These are phyloP conservation scores for Tetropium fuscum DNA, from an alignment of 2,888 invertebrate species.

Conservation along the genomic window DNA sequence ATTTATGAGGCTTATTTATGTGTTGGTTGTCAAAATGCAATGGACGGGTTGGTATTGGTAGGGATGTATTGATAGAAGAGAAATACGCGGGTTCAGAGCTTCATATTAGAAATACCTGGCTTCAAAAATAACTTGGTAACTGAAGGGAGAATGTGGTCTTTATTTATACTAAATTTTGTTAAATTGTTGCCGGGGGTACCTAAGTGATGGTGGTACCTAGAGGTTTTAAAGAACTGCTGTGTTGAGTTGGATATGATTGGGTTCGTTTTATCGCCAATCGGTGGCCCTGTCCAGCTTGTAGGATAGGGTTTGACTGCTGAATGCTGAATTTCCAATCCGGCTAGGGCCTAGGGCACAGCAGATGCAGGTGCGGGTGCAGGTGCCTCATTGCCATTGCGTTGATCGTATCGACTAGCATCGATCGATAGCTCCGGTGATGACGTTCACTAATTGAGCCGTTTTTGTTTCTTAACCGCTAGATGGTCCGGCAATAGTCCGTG, in stretches of 20 bases:
- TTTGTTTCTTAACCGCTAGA: constrained; percentile 70
- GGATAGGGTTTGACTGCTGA: constrained; percentile 63
- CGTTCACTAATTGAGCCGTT: constrained; percentile 60
- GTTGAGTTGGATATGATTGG: constrained; percentile 28
- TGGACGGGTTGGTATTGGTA: no score
- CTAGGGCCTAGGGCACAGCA: constrained; percentile 48
- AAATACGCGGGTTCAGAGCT: no score
- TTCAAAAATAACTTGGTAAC: no score
- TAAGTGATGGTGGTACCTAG: no score
- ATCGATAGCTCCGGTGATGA: constrained; percentile 51
- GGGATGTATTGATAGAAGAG: no score
- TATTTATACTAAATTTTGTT: no score
- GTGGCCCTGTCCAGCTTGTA: constrained; percentile 61
- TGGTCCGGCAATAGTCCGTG: constrained; percentile 96
- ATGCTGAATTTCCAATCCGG: constrained; percentile 50
- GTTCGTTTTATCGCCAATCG: constrained; percentile 36
- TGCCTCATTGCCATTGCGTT: constrained; percentile 59
- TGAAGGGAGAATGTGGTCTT: no score
- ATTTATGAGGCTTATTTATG: no score
- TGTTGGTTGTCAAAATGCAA: no score
- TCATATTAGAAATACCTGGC: no score
- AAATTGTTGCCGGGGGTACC: no score
- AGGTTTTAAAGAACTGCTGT: constrained; percentile 38
- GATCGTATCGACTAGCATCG: constrained; percentile 43
- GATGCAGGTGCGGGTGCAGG: constrained; percentile 53